phyloP scores from a whole-genome alignment of 2,888 invertebrate genomes.

The Agrenia bidenticulata region DNA sequence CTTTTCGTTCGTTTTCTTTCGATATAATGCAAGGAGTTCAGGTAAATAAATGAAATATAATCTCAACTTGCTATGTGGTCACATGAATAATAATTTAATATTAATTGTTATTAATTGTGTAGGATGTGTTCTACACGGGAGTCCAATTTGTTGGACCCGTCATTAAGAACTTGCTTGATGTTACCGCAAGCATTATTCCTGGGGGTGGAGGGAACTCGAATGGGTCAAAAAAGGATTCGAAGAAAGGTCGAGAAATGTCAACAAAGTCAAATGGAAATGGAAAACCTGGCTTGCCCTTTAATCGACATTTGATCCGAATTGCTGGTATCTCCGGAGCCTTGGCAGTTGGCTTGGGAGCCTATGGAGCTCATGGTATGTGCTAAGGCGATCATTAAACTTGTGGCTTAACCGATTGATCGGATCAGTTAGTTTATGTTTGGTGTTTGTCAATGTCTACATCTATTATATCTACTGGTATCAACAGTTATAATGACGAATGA shows the following conservation, averaged over 20 bases:
- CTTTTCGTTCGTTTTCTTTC: constrained; percentile 22
- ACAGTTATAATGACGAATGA: constrained; percentile 49
- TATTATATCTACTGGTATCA: no score
- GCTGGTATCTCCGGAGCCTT: constrained; percentile 50
- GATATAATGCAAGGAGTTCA: constrained; percentile 34
- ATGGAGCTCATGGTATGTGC: constrained; percentile 50
- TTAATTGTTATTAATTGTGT: constrained; percentile 4
- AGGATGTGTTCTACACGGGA: constrained; percentile 46
- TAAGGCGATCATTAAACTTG: no score
- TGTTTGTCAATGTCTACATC: neutral
- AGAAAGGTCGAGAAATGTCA: constrained; percentile 14
- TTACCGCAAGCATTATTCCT: constrained; percentile 32
- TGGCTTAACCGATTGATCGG: neutral
- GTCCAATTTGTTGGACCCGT: constrained; percentile 37
- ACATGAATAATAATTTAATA: neutral
- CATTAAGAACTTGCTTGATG: constrained; percentile 41
- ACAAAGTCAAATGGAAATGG: constrained; percentile 19
- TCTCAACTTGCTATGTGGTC: no score
- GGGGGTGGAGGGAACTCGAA: constrained; percentile 12
- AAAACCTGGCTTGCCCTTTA: constrained; percentile 28
- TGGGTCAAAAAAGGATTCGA: constrained; percentile 21
- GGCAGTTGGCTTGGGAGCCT: constrained; percentile 51
- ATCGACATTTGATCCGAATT: constrained; percentile 42
- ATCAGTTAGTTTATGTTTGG: neutral
- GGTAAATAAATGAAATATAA: constrained; percentile 21